Base-by-base conservation (phyloP, 2,797 vertebrate species). In the Otolemur crassicaudatus region DNA sequence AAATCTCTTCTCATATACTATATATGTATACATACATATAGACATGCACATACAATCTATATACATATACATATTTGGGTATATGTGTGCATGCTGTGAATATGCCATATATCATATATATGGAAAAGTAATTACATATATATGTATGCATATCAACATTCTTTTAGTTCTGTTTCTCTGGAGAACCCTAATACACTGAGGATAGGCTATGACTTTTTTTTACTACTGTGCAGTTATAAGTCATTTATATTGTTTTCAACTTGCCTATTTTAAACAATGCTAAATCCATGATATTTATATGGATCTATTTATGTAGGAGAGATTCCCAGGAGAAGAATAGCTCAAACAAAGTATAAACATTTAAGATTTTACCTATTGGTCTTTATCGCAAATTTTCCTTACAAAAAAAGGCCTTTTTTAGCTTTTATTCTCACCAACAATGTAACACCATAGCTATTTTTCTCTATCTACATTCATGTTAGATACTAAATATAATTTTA, bases 401-500 rank as follows among this genome's bases (percentile, higher is more conserved):
- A 6, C 8, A 46, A 25, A 70, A 73, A 80, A 56, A 25, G 31
- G 49, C 49, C 7, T 79, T 72, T 89, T 49, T 56, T 92, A 29
- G 37, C 7, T 80, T 90, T 84, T 73, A 75, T 82, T 93, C 23
- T 85, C 46, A 89, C 37, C 43, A 88, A 40, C 23, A 82, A 25
- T 12, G 10, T 58, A 73, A 65, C 27, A 65, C n/a, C 84, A 72
- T 84, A 23, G 19, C 14, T 84, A 72, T 53, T 84, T 92, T 34
- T 88, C 61, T 83, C 23, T 92, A 88, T 0, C 7, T 11, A 84
- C 7, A 56, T 79, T 34, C 29, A 72, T 63, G 8, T 1, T 83
- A 10, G n/a, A 34, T 92, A 77, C 84, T 84, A 56, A 85, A 65
- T 85, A 90, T 73, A 73, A 89, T 85, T 88, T 84, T 72, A 72